Evolutionary conservation across 2,797 vertebrate species (phyloP).

Genomic region (Triplophysa yarkandensis): DNA sequence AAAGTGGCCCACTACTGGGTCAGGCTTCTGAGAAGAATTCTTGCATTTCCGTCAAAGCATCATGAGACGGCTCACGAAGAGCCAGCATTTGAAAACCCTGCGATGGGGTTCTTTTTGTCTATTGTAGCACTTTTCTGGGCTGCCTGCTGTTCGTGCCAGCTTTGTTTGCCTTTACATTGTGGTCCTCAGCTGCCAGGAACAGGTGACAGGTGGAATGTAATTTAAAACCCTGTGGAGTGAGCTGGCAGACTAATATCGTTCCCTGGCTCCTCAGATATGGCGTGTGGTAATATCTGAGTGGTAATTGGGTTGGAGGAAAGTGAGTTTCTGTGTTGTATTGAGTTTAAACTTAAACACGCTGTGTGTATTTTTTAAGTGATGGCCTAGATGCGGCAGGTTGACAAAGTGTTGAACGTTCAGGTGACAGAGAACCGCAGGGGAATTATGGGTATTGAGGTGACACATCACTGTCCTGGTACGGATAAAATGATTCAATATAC

Average conservation of each 20-base stretch:
- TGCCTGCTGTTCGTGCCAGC: constrained; percentile 35
- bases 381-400: constrained; percentile 2
- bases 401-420: constrained; percentile 15
- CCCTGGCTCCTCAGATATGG: constrained; percentile 6
- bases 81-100: not conserved
- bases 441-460: constrained; percentile 17
- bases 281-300: not conserved
- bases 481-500: not conserved
- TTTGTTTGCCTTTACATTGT: constrained; percentile 52
- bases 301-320: constrained; percentile 29
- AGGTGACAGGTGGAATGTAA: constrained; percentile 57
- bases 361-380: constrained; percentile 37
- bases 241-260: constrained; percentile 40
- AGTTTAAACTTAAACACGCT: constrained; percentile 53
- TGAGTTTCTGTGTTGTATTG: constrained; percentile 37
- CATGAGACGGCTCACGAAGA: not conserved
- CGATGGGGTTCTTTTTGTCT: not conserved
- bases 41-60: not conserved
- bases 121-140: constrained; percentile 18
- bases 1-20: not conserved
- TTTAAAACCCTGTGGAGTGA: constrained; percentile 49
- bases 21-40: not conserved
- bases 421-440: constrained; percentile 6
- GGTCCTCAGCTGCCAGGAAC: constrained; percentile 44
- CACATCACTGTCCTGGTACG: constrained; percentile 18